Percentiles rank a stretch among this genome's conserved stretches.
These are phyloP conservation scores for Elephas maximus DNA, from an alignment of 2,113 vertebrate genomes.

Conservation along the genomic window DNA sequence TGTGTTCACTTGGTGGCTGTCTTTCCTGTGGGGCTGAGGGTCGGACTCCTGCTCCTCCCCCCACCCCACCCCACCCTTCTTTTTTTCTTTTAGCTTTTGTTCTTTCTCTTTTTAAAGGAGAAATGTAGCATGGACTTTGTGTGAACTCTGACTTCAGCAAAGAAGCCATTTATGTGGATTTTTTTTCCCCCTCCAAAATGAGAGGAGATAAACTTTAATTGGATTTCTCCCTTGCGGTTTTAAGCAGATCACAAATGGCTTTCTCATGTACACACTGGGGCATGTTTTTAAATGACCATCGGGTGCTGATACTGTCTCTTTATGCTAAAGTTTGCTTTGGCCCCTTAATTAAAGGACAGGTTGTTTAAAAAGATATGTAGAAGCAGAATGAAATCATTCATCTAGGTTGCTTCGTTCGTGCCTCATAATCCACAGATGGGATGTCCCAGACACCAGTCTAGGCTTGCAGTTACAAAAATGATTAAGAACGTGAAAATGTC, in stretches of 20 bases:
- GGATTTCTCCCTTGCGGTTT: slow-evolving; percentile 11
- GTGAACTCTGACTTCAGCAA: slow-evolving; percentile 85
- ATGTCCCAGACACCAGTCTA: neutral
- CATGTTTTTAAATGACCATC: neutral
- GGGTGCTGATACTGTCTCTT: neutral
- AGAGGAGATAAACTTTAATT: slow-evolving; percentile 61
- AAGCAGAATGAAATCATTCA: neutral
- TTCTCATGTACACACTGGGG: neutral
- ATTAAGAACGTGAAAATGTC: too few relatives aligned
- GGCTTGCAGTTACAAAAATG: neutral
- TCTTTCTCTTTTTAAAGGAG: slow-evolving; percentile 63
- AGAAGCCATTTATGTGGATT: slow-evolving; percentile 67
- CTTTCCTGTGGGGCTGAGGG: slow-evolving; percentile 70
- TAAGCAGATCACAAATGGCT: neutral
- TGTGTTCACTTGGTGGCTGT: slow-evolving; percentile 61
- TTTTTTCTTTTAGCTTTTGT: slow-evolving; percentile 47
- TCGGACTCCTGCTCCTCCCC: slow-evolving; percentile 42
- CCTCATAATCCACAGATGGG: neutral
- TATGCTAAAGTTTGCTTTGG: neutral
- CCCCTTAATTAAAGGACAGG: neutral
- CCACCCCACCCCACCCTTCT: neutral
- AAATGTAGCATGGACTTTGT: slow-evolving; percentile 78
- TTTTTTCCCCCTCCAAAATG: slow-evolving; percentile 5
- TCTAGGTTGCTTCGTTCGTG: neutral
- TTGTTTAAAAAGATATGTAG: neutral